Base-by-base conservation (phyloP, 2,888 invertebrate species). In the Nycteola revayana region DNA sequence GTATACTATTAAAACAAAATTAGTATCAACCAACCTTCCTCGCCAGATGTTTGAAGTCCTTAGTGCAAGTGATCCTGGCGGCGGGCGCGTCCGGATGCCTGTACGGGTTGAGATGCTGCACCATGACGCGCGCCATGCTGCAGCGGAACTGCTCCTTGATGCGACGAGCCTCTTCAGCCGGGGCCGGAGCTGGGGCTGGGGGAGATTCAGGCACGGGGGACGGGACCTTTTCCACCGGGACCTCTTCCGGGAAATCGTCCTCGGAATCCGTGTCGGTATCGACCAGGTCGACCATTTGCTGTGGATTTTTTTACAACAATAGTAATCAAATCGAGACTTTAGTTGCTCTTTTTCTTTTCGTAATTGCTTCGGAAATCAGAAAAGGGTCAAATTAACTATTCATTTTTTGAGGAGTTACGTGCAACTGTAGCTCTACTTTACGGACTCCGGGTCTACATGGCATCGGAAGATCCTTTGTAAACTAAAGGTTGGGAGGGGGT, bases 1-100 rank as follows among this genome's bases (percentile, higher is more conserved):
- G n/a, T n/a, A n/a, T n/a, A n/a, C n/a, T n/a, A n/a, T n/a, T n/a
- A n/a, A n/a, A n/a, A n/a, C n/a, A n/a, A n/a, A n/a, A n/a, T n/a
- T n/a, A n/a, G n/a, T n/a, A n/a, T n/a, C n/a, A 9, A 52, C 66
- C 65, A 78, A 96, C 96, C 92, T 98, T 98, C 81, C 97, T 91
- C 2, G 98, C 97, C 34, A 98, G 90, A 85, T 97, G 96, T 75
- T 98, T 98, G 78, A 98, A 96, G 78, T 98, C 98, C 25, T 97
- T 96, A 0, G 95, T 96, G 66, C 92, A 94, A 1, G 93, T 93
- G 59, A 99, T 98, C 54, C 94, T 90, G 0, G 96, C 98, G 44
- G 93, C 89, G 54, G 92, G 92, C 64, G 98, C 98, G 49, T 94
- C 95, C 0, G 94, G 92, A 66, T 95, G 95, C 32, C 96, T 90